These are phyloP conservation scores for Microctenopoma stevenorrisi DNA, from an alignment of 2,797 vertebrate species.

Conservation along the genomic window DNA sequence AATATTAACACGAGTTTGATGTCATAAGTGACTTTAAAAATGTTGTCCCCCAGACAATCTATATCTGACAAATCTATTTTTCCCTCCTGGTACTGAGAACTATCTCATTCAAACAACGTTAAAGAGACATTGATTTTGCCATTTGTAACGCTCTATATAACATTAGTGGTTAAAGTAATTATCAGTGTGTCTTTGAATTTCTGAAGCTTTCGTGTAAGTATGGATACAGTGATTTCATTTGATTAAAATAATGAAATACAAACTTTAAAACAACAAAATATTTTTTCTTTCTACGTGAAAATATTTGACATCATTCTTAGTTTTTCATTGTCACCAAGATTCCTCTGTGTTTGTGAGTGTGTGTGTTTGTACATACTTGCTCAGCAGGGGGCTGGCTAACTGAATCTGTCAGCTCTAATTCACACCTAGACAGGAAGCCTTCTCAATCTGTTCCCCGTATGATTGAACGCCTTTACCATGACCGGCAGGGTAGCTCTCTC, in stretches of 20 bases:
- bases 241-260: no score
- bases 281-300: no score
- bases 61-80: conserved; percentile 50
- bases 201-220: not conserved
- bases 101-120: conserved; percentile 38
- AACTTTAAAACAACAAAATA: no score
- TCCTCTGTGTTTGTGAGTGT: not conserved
- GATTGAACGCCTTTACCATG: conserved; percentile 39
- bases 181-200: conserved; percentile 21
- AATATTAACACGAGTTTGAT: not conserved
- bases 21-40: conserved; percentile 45
- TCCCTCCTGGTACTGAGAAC: conserved; percentile 21
- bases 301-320: no score
- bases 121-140: conserved; percentile 56
- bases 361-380: no score
- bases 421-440: conserved; percentile 38
- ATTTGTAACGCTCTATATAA: conserved; percentile 72
- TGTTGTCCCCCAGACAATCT: conserved; percentile 37
- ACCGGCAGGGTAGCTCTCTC: conserved; percentile 31
- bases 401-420: conserved; percentile 34
- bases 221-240: no score
- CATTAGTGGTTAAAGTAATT: conserved; percentile 24
- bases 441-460: conserved; percentile 37
- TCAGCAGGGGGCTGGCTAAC: conserved; percentile 18
- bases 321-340: no score